A percentile compares a stretch with the other conserved stretches of the same genome.
phyloP scores from a whole-genome alignment of 2,113 vertebrate species.

The Papio anubis region DNA sequence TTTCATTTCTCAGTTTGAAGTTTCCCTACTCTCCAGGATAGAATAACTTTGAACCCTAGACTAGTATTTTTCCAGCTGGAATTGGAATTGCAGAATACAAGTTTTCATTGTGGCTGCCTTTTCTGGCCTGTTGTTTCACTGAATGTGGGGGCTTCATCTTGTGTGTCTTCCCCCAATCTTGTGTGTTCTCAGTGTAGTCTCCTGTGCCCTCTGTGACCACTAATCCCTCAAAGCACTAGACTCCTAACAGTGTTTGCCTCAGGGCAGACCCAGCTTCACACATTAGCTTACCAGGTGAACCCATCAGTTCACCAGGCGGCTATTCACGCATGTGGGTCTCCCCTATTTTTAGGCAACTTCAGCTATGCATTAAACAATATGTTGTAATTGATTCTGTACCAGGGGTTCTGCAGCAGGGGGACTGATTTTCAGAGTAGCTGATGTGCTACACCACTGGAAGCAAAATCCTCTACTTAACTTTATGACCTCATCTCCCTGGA shows the following conservation, averaged over 20 bases:
- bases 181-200: not conserved
- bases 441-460: not conserved
- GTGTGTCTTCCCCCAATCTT: not conserved
- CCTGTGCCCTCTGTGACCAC: not conserved
- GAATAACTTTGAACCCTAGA: not conserved
- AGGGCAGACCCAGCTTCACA: not conserved
- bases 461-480: not conserved
- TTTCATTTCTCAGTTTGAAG: constrained; percentile 38
- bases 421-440: not conserved
- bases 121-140: not conserved
- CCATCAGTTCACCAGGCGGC: constrained; percentile 20
- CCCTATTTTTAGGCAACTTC: constrained; percentile 28
- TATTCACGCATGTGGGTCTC: constrained; percentile 27
- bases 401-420: not conserved
- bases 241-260: not conserved
- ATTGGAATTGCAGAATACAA: not conserved
- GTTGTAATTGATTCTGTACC: constrained; percentile 17
- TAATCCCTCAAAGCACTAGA: not conserved
- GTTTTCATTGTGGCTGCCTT: not conserved
- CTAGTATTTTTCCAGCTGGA: constrained; percentile 16
- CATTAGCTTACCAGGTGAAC: constrained; percentile 2
- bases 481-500: constrained; percentile 12
- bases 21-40: not conserved
- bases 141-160: not conserved
- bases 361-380: constrained; percentile 21